Conservation (phyloP, 2,888 invertebrate species). For the Chamaedrilus cognettii region DNA sequence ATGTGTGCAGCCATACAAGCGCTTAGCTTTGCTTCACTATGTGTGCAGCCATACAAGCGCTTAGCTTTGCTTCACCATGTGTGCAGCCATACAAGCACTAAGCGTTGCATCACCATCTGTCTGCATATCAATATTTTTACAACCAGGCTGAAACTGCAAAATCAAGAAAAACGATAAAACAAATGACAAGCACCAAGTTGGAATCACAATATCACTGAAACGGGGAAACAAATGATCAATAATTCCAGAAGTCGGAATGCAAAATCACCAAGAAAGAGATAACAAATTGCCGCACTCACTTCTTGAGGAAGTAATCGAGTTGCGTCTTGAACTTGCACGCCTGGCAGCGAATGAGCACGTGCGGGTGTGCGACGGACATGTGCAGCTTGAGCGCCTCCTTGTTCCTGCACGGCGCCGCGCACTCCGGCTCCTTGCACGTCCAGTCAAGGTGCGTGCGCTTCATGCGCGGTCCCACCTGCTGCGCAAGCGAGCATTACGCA, state of each 20-base stretch:
- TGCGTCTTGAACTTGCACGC: conserved; percentile 17
- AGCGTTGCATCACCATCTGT: too few species aligned
- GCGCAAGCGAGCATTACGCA: too few species aligned
- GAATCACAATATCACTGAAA: not conserved
- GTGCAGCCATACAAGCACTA: too few species aligned
- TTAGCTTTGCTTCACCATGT: too few species aligned
- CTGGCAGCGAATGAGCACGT: not conserved
- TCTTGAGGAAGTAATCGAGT: conserved; percentile 9
- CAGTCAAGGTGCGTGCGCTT: conserved; percentile 8
- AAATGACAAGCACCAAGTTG: not conserved
- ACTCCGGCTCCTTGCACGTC: conserved; percentile 13
- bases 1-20: too few species aligned
- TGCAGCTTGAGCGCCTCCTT: conserved; percentile 14
- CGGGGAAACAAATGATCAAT: too few species aligned
- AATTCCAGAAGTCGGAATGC: too few species aligned
- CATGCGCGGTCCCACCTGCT: not conserved
- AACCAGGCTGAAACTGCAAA: not conserved
- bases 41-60: too few species aligned
- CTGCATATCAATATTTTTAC: too few species aligned
- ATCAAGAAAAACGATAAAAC: not conserved
- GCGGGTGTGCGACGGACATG: conserved; percentile 14
- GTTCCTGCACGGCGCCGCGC: conserved; percentile 5
- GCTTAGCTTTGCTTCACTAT: too few species aligned
- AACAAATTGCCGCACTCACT: too few species aligned
- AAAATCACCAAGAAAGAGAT: too few species aligned